Evolutionary conservation across 2,113 vertebrate species (phyloP).

Genomic region (Onychostruthus taczanowskii): DNA sequence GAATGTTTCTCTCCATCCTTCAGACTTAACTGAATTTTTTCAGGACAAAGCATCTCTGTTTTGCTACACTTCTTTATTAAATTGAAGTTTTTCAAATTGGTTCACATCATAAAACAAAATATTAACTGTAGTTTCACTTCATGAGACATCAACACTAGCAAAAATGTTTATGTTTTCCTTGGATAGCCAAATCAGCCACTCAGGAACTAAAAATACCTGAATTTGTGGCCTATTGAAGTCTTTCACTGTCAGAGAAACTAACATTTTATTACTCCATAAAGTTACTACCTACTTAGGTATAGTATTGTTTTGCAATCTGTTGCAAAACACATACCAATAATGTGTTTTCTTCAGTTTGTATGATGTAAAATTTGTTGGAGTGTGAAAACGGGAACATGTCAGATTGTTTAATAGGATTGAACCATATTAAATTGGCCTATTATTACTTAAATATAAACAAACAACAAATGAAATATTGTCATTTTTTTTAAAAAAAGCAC

Average conservation of each 20-base stretch:
- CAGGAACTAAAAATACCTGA: not conserved
- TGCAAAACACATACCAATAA: not conserved
- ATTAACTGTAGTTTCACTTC: not conserved
- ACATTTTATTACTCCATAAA: rapidly evolving
- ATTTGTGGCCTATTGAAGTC: not conserved
- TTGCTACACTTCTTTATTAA: not conserved
- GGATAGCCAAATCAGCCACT: not conserved
- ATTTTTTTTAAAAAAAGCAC: not conserved
- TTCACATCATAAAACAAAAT: not conserved
- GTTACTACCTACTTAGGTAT: not conserved
- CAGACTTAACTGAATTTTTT: not conserved
- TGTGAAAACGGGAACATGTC: not conserved
- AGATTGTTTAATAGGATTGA: not conserved
- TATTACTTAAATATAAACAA: not conserved
- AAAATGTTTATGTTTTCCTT: not conserved
- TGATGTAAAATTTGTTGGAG: not conserved
- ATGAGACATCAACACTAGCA: not conserved
- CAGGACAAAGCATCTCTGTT: conserved; percentile 38
- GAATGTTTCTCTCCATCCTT: not conserved
- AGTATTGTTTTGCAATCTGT: not conserved
- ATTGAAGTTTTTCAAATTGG: not conserved
- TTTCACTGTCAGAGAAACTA: not conserved
- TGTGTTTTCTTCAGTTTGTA: not conserved
- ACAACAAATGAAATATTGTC: not conserved
- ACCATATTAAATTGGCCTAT: not conserved